A percentile compares a stretch with the other conserved stretches of the same genome.
Conservation (phyloP, 2,113 vertebrate genomes). For the Tyrannus savana region DNA sequence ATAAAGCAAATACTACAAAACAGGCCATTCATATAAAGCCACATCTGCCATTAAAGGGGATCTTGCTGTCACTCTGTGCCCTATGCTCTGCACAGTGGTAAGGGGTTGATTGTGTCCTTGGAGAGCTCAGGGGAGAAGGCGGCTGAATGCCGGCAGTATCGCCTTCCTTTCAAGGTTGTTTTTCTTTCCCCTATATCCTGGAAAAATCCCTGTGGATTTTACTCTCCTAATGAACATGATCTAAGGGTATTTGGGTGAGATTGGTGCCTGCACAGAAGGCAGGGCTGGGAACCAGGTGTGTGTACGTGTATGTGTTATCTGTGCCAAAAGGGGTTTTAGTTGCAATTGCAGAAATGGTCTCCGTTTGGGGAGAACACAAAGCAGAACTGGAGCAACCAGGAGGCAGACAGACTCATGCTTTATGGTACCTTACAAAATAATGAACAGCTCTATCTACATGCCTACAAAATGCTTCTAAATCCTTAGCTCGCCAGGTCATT, state of each 20-base stretch:
- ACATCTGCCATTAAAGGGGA: not conserved
- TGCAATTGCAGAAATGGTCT: not conserved
- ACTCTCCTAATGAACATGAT: slow-evolving; percentile 15
- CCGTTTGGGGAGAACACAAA: not conserved
- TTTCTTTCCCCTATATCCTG: not conserved
- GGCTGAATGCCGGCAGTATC: not conserved
- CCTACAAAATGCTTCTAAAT: not conserved
- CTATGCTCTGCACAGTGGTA: not conserved
- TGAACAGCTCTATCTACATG: not conserved
- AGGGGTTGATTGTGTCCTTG: not conserved
- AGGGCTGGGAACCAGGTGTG: not conserved
- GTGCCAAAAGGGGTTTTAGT: not conserved
- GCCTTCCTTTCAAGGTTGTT: not conserved
- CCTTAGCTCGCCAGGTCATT: not conserved
- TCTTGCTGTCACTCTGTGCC: not conserved
- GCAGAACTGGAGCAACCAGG: not conserved
- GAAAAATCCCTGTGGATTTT: not conserved
- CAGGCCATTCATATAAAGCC: not conserved
- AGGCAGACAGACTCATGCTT: not conserved
- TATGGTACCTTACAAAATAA: not conserved
- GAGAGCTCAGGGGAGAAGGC: not conserved
- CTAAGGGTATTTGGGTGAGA: not conserved
- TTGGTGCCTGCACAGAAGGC: not conserved
- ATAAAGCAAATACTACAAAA: not conserved
- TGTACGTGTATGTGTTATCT: accelerated